Evolutionary conservation across 2,888 invertebrate genomes (phyloP).

Genomic region (Gari tellinella): DNA sequence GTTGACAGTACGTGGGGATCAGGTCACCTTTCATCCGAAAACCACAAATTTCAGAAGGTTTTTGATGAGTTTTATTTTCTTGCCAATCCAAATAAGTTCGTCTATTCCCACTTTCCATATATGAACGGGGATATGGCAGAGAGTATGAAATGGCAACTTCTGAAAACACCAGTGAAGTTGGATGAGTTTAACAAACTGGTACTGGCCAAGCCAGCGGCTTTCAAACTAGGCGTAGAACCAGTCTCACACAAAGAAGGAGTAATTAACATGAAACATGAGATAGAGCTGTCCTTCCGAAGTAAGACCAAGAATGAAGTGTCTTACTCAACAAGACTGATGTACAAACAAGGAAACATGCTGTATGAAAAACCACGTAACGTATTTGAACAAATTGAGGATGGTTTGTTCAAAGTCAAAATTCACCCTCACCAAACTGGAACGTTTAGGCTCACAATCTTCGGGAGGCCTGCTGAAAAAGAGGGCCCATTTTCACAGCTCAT

Average conservation of each 20-base stretch:
- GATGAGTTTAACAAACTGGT: conserved; percentile 32
- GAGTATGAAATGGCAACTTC: conserved; percentile 36
- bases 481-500: conserved; percentile 21
- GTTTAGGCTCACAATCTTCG: conserved; percentile 36
- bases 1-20: conserved; percentile 63
- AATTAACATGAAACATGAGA: conserved; percentile 10
- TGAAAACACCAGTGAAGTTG: conserved; percentile 28
- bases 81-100: conserved; percentile 35
- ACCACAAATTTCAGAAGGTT: conserved; percentile 16
- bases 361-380: conserved; percentile 7
- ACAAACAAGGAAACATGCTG: conserved; percentile 2
- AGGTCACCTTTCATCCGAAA: conserved; percentile 33
- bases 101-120: conserved; percentile 32
- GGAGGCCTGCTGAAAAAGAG: conserved; percentile 1
- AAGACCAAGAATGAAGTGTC: not conserved
- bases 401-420: conserved; percentile 15
- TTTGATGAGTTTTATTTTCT: conserved; percentile 45
- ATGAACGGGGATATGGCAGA: conserved; percentile 12
- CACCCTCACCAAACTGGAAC: conserved; percentile 27
- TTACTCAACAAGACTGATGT: conserved; percentile 7
- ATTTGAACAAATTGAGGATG: conserved; percentile 14
- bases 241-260: conserved; percentile 15
- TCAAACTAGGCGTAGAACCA: conserved; percentile 15
- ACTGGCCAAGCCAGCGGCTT: conserved; percentile 14
- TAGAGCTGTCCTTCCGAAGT: conserved; percentile 3